phyloP scores from a whole-genome alignment of 2,888 invertebrate species.

The Sthenelais limicola region DNA sequence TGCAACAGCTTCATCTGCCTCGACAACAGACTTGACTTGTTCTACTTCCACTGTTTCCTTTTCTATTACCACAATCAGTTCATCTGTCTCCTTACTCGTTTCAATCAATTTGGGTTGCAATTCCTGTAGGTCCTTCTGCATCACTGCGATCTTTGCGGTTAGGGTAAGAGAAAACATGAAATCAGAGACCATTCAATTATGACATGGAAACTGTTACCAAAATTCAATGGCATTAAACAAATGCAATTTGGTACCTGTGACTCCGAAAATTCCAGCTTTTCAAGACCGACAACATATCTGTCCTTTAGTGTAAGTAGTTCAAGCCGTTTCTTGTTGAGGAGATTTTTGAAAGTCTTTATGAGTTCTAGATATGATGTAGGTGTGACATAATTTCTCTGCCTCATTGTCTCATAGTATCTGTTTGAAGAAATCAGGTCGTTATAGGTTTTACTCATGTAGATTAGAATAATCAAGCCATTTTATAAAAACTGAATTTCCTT shows the following conservation, averaged over 20 bases:
- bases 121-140: conserved; percentile 69
- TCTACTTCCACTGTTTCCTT: conserved; percentile 70
- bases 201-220: no score
- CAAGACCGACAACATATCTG: conserved; percentile 78
- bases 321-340: conserved; percentile 68
- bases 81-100: conserved; percentile 69
- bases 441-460: no score
- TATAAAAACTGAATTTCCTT: no score
- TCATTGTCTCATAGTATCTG: conserved; percentile 69
- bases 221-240: no score
- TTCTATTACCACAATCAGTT: conserved; percentile 70
- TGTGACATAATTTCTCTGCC: conserved; percentile 69
- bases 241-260: conserved; percentile 65
- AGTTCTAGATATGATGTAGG: conserved; percentile 72
- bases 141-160: conserved; percentile 61
- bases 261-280: conserved; percentile 71
- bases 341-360: conserved; percentile 70
- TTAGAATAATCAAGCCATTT: no score
- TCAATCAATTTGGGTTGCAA: conserved; percentile 69
- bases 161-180: no score
- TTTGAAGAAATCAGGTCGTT: no score
- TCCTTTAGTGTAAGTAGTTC: conserved; percentile 70
- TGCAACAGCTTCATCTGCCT: conserved; percentile 69
- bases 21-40: conserved; percentile 66
- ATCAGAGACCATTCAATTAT: no score